A percentile compares a stretch with the other conserved stretches of the same genome.
These are phyloP conservation scores for Armadillidium nasatum DNA, from an alignment of 1,140 invertebrate genomes.

Conservation along the genomic window DNA sequence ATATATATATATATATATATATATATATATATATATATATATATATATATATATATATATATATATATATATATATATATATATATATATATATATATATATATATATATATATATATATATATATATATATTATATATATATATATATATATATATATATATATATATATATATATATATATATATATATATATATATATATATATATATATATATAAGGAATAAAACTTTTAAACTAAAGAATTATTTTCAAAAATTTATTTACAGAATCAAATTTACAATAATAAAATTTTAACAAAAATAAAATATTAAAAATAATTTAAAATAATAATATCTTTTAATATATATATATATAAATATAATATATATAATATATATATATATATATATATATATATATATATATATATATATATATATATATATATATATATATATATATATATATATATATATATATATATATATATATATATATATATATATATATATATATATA, in stretches of 20 bases:
- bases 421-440: neutral
- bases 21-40: slow-evolving; percentile 19
- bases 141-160: too few relatives aligned
- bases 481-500: slow-evolving; percentile 15
- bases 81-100: neutral
- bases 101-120: slow-evolving; percentile 7
- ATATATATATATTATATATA: neutral
- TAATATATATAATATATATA: slow-evolving; percentile 23
- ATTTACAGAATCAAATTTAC: too few relatives aligned
- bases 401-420: slow-evolving; percentile 9
- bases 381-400: slow-evolving; percentile 21
- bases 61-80: slow-evolving; percentile 4
- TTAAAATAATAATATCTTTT: too few relatives aligned
- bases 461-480: slow-evolving; percentile 15
- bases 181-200: too few relatives aligned
- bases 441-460: neutral
- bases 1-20: neutral
- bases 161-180: too few relatives aligned
- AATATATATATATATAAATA: too few relatives aligned
- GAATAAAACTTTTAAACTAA: too few relatives aligned
- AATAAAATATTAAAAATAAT: too few relatives aligned
- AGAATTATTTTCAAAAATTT: too few relatives aligned
- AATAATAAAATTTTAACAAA: too few relatives aligned
- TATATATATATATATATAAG: too few relatives aligned
- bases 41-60: slow-evolving; percentile 20